Evolutionary conservation across 2,888 invertebrate genomes (phyloP).

Genomic region (Synanthedon formicaeformis): DNA sequence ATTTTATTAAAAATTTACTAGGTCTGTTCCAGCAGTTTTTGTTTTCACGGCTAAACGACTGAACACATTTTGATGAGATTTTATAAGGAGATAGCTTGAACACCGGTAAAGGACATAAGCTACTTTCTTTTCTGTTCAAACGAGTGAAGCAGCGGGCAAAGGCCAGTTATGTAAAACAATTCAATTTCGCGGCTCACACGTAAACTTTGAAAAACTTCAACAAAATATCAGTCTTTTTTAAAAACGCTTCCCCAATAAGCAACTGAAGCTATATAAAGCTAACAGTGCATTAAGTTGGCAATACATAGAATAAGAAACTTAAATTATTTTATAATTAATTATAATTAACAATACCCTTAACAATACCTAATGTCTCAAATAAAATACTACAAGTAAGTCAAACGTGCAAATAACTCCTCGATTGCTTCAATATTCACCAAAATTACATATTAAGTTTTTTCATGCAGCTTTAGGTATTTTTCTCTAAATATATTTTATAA

Average conservation of each 20-base stretch:
- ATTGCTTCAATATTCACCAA: too few relatives aligned
- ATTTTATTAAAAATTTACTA: too few relatives aligned
- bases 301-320: not conserved
- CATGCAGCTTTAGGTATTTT: slow-evolving; percentile 44
- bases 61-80: too few relatives aligned
- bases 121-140: too few relatives aligned
- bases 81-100: too few relatives aligned
- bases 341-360: slow-evolving; percentile 8
- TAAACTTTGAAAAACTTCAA: not conserved
- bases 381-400: slow-evolving; percentile 37
- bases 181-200: slow-evolving; percentile 26
- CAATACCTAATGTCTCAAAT: slow-evolving; percentile 10
- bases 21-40: too few relatives aligned
- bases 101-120: too few relatives aligned
- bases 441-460: slow-evolving; percentile 27
- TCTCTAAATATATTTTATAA: slow-evolving; percentile 14
- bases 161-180: slow-evolving; percentile 16
- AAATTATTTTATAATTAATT: not conserved
- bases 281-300: not conserved
- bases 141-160: not conserved
- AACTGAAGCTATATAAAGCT: not conserved
- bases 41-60: too few relatives aligned
- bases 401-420: slow-evolving; percentile 29
- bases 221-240: not conserved
- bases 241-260: slow-evolving; percentile 3